Evolutionary conservation across 2,888 invertebrate species (phyloP), one percentile per base, ranked within the genome.

Genomic region (Oligia strigilis): DNA sequence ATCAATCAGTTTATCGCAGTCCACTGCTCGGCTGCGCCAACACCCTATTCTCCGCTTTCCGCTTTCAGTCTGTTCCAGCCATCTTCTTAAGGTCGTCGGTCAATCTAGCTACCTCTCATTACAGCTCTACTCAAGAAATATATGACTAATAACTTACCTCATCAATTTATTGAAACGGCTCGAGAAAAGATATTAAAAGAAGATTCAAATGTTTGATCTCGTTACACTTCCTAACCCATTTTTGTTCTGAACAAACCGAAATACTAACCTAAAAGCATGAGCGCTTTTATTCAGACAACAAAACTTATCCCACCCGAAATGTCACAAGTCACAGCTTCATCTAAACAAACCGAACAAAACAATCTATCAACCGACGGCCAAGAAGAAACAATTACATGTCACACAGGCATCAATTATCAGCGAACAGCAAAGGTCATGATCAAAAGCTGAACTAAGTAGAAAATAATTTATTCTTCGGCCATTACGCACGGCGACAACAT

Each of bases 391-490:
- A 84, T 80, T 14, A 72, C 77, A 64, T 75, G 75, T 77, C 76
- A 84, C 75, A 77, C 75, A 77, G 62, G 9, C 76, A 64, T 64
- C 82, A 86, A 86, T 88, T 88, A 85, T 67, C 49, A 36, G 55
- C 23, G 14, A 78, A 84, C 60, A 46, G 52, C 36, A 29, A 78
- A 88, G 90, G 88, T 78, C 86, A 74, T 64, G 77, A 81, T 83
- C 77, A 82, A 83, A 84, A 75, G 70, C 82, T 75, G 72, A 84
- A 90, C 85, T 79, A 82, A 90, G 87, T 76, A 78, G 77, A 88
- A 89, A 83, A 86, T 90, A 90, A 90, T 90, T 82, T 88, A 88
- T 89, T 88, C 88, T 72, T 60, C 72, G 78, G 62, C 78, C 69
- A 80, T 88, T 86, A 88, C 78, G 76, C 52, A 79, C 66, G 86